Evolutionary conservation across 2,113 vertebrate genomes (phyloP), one percentile per base, ranked within the genome.

Genomic region (Lophius piscatorius): DNA sequence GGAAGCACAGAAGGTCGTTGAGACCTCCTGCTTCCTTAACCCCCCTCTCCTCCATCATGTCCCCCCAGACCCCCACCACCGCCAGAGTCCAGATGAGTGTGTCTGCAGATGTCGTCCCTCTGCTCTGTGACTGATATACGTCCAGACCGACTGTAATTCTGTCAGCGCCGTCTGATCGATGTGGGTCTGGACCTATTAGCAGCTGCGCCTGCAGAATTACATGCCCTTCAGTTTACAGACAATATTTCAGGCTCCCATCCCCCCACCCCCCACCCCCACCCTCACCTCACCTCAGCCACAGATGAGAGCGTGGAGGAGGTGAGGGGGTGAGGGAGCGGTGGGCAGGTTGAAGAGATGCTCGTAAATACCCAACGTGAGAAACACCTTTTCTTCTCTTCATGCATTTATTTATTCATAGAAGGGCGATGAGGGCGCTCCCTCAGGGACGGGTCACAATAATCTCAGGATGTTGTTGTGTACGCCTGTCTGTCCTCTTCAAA

Each of bases 81-180:
- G 36, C 66, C 33, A 57, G 20, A 4, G 36, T 41, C 55, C 55
- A 79, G 49, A 79, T 69, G 62, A 66, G 57, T 71, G 49, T 38
- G 51, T 36, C 31, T 76, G 41, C 81, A 67, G 84, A 84, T 91
- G 89, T 91, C 86, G 86, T 89, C 39, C 82, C 77, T 85, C 86
- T 81, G 29, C 47, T 47, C 47, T n/a, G 36, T 22, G 36, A 40
- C 83, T 91, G 92, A 92, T 93, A 90, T 92, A 93, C 87, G 91
- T 92, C 92, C 88, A 79, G 81, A 87, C 71, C 71, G 78, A 90
- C 82, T 87, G 86, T 93, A 88, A 91, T 89, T 90, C 91, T 92
- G 91, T 93, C 91, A 91, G 78, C 84, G 84, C 72, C 29, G 31
- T 74, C 74, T 79, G 84, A 92, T 92, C 87, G n/a, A 92, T 85